Conservation (phyloP, 2,888 invertebrate genomes). For the Scelioninae gen. 2 region DNA sequence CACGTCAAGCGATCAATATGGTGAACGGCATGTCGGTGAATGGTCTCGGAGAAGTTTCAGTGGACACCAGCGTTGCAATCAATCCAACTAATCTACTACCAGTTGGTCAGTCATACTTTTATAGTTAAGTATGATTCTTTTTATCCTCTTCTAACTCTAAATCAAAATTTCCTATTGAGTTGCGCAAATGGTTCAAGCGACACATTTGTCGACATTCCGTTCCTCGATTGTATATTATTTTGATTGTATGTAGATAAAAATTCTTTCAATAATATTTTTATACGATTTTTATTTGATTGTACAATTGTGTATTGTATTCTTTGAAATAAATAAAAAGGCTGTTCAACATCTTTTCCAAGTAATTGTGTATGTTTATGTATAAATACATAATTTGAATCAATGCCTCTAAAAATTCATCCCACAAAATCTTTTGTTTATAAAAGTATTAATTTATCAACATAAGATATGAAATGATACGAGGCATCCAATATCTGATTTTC, state of each 20-base stretch:
- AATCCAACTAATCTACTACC: constrained; percentile 76
- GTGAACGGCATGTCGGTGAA: constrained; percentile 86
- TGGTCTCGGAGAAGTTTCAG: constrained; percentile 83
- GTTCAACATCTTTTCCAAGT: constrained; percentile 11
- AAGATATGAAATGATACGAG: no score
- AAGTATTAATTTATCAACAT: no score
- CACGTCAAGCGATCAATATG: constrained; percentile 82
- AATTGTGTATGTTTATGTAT: constrained; percentile 9
- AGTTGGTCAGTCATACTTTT: constrained; percentile 69
- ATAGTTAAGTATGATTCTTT: constrained; percentile 41
- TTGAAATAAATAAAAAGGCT: constrained; percentile 2
- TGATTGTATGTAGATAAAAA: background rate
- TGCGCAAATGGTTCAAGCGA: background rate
- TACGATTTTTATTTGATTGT: constrained; percentile 8
- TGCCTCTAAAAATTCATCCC: no score
- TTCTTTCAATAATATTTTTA: constrained; percentile 1
- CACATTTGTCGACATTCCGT: background rate
- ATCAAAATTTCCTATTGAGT: background rate
- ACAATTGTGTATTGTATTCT: constrained; percentile 6
- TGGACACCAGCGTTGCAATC: constrained; percentile 81
- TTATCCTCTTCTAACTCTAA: background rate
- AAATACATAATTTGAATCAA: no score
- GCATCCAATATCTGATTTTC: no score
- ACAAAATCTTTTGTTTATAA: no score
- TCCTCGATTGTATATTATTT: background rate